These are phyloP conservation scores for Athene cunicularia DNA, from an alignment of 2,113 vertebrate species.

Conservation along the genomic window DNA sequence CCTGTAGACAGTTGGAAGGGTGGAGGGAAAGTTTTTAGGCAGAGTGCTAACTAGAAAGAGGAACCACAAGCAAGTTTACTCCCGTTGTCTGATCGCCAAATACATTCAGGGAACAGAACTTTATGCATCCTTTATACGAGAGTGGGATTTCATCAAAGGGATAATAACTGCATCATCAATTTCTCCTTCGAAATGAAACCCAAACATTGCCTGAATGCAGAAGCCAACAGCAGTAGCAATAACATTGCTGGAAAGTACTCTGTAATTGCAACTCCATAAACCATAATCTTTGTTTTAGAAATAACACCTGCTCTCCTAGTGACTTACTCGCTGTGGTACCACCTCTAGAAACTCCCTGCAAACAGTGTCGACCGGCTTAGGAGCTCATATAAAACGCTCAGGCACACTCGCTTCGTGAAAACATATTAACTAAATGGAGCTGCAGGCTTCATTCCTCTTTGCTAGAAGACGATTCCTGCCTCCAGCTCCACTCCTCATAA, in stretches of 20 bases:
- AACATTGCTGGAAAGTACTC: constrained; percentile 14
- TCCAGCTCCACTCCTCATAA: constrained; percentile 41
- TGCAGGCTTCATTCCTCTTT: constrained; percentile 34
- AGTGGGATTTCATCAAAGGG: constrained; percentile 36
- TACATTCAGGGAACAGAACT: constrained; percentile 13
- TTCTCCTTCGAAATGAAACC: constrained; percentile 38
- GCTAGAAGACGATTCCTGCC: constrained; percentile 37
- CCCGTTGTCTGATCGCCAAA: not conserved
- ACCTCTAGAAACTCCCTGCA: constrained; percentile 22
- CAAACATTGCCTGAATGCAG: constrained; percentile 41
- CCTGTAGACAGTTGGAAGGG: not conserved
- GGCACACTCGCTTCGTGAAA: not conserved
- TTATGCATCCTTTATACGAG: not conserved
- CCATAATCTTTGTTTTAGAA: constrained; percentile 61
- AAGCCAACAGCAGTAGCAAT: constrained; percentile 16
- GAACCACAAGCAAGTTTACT: not conserved
- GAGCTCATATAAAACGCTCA: constrained; percentile 5
- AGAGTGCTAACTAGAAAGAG: not conserved
- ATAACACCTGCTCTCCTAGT: constrained; percentile 53
- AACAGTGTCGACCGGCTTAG: not conserved
- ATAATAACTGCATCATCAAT: constrained; percentile 54
- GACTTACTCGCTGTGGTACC: not conserved
- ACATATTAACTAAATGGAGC: constrained; percentile 51
- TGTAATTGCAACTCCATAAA: constrained; percentile 42
- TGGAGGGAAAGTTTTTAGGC: not conserved